Evolutionary conservation across 2,888 invertebrate genomes (phyloP).

Genomic region (Mesochorus sp.): DNA sequence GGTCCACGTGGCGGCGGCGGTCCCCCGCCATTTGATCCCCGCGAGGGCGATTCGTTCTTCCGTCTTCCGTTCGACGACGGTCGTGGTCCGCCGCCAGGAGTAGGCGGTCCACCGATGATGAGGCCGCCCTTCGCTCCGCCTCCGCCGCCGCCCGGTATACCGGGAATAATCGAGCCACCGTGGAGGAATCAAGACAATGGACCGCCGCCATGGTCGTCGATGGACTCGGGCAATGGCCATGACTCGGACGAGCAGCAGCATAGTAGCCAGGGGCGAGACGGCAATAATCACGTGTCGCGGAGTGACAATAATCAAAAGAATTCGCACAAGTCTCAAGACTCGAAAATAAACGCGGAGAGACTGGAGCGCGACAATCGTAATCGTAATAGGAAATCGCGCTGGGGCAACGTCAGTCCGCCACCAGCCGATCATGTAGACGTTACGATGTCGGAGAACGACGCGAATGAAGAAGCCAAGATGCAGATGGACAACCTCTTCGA

Average conservation of each 20-base stretch:
- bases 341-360: slow-evolving; percentile 59
- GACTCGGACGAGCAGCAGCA: slow-evolving; percentile 59
- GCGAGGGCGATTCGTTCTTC: slow-evolving; percentile 76
- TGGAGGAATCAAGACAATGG: slow-evolving; percentile 74
- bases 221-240: slow-evolving; percentile 66
- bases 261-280: slow-evolving; percentile 34
- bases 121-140: slow-evolving; percentile 63
- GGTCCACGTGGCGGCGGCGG: slow-evolving; percentile 78
- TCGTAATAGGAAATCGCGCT: slow-evolving; percentile 73
- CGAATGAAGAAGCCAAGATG: slow-evolving; percentile 52
- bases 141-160: slow-evolving; percentile 61
- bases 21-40: slow-evolving; percentile 74
- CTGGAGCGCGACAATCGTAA: slow-evolving; percentile 66
- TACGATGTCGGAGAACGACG: slow-evolving; percentile 50
- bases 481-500: slow-evolving; percentile 49
- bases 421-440: slow-evolving; percentile 62
- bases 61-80: slow-evolving; percentile 76
- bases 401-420: slow-evolving; percentile 70
- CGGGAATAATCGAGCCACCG: slow-evolving; percentile 68
- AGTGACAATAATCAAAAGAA: slow-evolving; percentile 69
- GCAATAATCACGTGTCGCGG: slow-evolving; percentile 59
- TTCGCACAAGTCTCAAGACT: slow-evolving; percentile 44
- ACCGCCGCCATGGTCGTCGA: slow-evolving; percentile 68
- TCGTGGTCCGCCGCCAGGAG: slow-evolving; percentile 70
- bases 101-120: slow-evolving; percentile 57